A percentile compares a stretch with the other conserved stretches of the same genome.
Conservation (phyloP, 37 sponge, comb jelly and placozoan genomes). For the Ephydatia muelleri region DNA sequence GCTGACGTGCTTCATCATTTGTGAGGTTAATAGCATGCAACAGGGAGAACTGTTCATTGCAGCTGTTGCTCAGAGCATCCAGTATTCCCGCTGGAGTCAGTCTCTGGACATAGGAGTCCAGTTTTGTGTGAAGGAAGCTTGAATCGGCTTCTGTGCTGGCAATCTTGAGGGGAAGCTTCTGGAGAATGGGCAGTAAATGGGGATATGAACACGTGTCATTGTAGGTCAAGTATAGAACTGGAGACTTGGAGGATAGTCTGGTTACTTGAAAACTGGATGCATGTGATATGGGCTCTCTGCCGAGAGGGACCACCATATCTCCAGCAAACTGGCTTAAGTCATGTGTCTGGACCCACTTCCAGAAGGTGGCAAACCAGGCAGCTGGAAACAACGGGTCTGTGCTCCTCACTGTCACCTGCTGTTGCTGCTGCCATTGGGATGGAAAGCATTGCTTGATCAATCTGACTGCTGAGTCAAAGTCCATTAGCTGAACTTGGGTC, state of each 20-base stretch:
- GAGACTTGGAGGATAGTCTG: neutral
- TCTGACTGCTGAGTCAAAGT: neutral
- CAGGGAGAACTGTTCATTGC: neutral
- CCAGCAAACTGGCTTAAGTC: neutral
- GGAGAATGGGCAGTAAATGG: neutral
- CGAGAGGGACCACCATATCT: conserved; percentile 18
- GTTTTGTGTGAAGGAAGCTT: neutral
- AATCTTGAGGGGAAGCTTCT: conserved; percentile 3
- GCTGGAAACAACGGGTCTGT: neutral
- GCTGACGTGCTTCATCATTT: conserved; percentile 14
- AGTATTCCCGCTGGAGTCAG: conserved; percentile 15
- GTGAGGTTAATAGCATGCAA: neutral
- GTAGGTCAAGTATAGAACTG: neutral
- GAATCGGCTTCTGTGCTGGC: neutral
- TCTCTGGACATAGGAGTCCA: conserved; percentile 5
- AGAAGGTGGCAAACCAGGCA: conserved; percentile 32
- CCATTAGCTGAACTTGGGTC: conserved; percentile 29
- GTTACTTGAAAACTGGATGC: conserved; percentile 4
- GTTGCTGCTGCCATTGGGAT: neutral
- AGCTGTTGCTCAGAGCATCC: conserved; percentile 5
- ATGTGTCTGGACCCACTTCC: conserved; percentile 40
- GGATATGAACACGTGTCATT: neutral
- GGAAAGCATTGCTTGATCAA: conserved; percentile 10
- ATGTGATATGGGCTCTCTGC: neutral
- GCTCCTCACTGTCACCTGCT: conserved; percentile 5